These are phyloP conservation scores for Athetis lepigone DNA, from an alignment of 2,888 invertebrate species.

Conservation along the genomic window DNA sequence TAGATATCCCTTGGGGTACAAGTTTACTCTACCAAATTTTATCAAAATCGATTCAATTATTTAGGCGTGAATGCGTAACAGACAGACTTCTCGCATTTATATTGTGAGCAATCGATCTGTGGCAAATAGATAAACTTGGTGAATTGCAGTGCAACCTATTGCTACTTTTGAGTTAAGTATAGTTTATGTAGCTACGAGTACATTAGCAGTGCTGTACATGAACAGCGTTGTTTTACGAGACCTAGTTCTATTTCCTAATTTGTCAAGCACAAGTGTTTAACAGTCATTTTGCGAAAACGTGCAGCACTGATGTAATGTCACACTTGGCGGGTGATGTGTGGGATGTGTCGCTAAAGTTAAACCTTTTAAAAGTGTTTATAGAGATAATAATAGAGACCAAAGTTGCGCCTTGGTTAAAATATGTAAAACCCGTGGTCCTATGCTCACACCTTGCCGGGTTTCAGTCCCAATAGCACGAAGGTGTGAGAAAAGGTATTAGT, in stretches of 20 bases:
- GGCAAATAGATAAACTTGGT: background rate
- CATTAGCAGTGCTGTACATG: no score
- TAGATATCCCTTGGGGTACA: no score
- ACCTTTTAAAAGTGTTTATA: constrained; percentile 2
- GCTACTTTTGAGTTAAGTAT: no score
- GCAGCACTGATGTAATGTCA: constrained; percentile 34
- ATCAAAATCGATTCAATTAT: no score
- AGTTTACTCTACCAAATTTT: no score
- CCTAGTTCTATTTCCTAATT: constrained; percentile 26
- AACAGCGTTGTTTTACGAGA: background rate
- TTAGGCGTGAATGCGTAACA: no score
- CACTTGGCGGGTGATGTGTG: constrained; percentile 8
- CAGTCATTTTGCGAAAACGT: constrained; percentile 30
- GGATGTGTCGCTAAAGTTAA: constrained; percentile 8
- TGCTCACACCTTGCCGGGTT: no score
- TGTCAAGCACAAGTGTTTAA: constrained; percentile 11
- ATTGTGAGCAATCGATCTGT: no score
- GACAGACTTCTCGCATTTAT: no score
- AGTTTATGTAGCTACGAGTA: no score
- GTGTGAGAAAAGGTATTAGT: no score
- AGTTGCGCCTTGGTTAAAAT: background rate
- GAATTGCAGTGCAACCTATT: background rate
- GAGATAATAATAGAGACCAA: constrained; percentile 1
- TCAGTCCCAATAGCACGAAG: no score
- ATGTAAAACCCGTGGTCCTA: background rate